Evolutionary conservation across 2,888 invertebrate species (phyloP).

Genomic region (Netelia fuscicornis): DNA sequence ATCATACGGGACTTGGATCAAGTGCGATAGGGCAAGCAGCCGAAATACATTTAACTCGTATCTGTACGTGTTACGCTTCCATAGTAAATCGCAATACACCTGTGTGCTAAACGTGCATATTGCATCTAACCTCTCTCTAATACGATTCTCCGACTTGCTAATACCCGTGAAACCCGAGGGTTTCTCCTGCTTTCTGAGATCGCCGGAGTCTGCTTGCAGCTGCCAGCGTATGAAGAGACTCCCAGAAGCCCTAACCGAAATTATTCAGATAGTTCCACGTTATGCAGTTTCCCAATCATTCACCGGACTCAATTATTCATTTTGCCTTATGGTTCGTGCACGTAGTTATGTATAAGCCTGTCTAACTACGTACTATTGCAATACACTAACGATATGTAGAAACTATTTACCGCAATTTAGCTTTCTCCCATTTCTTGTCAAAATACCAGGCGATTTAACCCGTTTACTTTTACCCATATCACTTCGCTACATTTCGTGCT

Average conservation of each 20-base stretch:
- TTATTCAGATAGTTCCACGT: conserved; percentile 76
- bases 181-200: conserved; percentile 38
- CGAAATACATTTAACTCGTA: not conserved
- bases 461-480: too few relatives aligned
- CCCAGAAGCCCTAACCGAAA: conserved; percentile 74
- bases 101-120: conserved; percentile 44
- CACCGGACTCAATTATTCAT: conserved; percentile 78
- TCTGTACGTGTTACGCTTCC: not conserved
- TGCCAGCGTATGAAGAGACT: conserved; percentile 9
- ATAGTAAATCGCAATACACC: not conserved
- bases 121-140: conserved; percentile 52
- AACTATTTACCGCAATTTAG: too few relatives aligned
- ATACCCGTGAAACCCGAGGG: conserved; percentile 25
- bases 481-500: too few relatives aligned
- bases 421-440: too few relatives aligned
- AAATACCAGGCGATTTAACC: too few relatives aligned
- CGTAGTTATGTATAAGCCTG: conserved; percentile 54
- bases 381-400: not conserved
- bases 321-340: conserved; percentile 68
- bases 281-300: conserved; percentile 78
- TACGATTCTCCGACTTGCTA: conserved; percentile 52
- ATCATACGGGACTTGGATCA: not conserved
- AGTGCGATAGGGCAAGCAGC: not conserved
- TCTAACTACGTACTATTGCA: not conserved
- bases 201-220: conserved; percentile 25